A percentile compares a stretch with the other conserved stretches of the same genome.
Evolutionary conservation across 2,888 invertebrate species (phyloP).

Genomic region (Lycaena phlaeas): DNA sequence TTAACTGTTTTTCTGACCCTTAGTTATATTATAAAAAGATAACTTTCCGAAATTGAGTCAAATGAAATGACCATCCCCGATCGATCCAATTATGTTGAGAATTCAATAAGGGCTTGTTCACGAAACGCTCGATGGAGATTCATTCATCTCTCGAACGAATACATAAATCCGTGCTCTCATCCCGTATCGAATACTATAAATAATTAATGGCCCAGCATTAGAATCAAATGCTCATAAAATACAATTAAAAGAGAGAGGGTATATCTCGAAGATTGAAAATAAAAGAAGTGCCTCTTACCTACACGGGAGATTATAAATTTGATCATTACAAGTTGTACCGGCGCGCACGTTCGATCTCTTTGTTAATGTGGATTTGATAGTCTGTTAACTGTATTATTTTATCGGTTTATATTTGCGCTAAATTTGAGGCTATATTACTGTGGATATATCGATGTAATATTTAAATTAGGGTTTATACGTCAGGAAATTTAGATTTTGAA

Average conservation of each 20-base stretch:
- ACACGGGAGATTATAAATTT: constrained; percentile 68
- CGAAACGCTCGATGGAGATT: constrained; percentile 35
- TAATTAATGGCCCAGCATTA: constrained; percentile 70
- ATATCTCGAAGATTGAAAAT: constrained; percentile 60
- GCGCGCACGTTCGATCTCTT: constrained; percentile 55
- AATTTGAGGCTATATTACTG: no score
- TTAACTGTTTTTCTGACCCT: no score
- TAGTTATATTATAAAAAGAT: no score
- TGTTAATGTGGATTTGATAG: constrained; percentile 57
- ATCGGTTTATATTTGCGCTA: no score
- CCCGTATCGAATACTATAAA: constrained; percentile 70
- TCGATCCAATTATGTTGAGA: constrained; percentile 7
- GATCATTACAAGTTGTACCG: constrained; percentile 65
- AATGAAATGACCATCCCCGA: not conserved
- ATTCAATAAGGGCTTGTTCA: constrained; percentile 22
- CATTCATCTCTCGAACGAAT: constrained; percentile 36
- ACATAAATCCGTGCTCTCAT: constrained; percentile 62
- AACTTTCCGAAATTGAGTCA: not conserved
- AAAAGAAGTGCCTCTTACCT: constrained; percentile 62
- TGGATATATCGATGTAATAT: no score
- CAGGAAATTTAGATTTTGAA: no score
- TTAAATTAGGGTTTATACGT: no score
- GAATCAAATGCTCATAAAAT: constrained; percentile 74
- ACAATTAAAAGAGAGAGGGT: constrained; percentile 70
- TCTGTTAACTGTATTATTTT: no score